phyloP scores from a whole-genome alignment of 2,113 vertebrate species.

The Morone saxatilis region DNA sequence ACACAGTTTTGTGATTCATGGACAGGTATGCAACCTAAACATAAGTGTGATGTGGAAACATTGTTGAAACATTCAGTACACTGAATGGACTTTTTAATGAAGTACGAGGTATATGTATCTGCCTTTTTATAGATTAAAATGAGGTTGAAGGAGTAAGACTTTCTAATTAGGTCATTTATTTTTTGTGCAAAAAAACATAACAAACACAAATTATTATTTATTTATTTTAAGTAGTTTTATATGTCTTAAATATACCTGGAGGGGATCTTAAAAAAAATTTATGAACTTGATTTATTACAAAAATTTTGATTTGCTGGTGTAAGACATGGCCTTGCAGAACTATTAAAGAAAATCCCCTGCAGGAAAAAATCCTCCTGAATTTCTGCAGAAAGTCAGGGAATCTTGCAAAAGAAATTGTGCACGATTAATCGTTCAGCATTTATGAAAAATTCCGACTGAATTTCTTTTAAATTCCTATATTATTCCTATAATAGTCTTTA shows the following conservation, averaged over 20 bases:
- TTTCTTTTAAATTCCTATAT: not conserved
- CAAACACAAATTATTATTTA: too few relatives aligned
- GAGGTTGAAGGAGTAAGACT: too few relatives aligned
- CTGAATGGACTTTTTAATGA: not conserved
- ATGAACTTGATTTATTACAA: not conserved
- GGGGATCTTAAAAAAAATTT: not conserved
- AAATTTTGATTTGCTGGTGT: not conserved
- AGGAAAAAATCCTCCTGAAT: not conserved
- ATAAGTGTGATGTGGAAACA: not conserved
- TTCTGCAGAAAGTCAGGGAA: not conserved
- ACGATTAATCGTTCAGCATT: not conserved
- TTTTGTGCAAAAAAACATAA: too few relatives aligned
- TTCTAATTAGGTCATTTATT: too few relatives aligned
- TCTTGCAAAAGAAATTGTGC: not conserved
- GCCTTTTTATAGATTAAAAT: too few relatives aligned
- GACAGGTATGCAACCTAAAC: not conserved
- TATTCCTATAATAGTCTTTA: not conserved
- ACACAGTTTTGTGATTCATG: not conserved
- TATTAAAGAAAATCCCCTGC: not conserved
- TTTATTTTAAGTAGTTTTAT: not conserved
- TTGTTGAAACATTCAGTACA: not conserved
- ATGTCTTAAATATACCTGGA: not conserved
- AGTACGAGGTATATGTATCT: too few relatives aligned
- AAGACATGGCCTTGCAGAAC: not conserved
- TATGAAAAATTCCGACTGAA: not conserved